Evolutionary conservation across 2,797 vertebrate species (phyloP), one percentile per base, ranked within the genome.

Genomic region (Lacerta agilis): DNA sequence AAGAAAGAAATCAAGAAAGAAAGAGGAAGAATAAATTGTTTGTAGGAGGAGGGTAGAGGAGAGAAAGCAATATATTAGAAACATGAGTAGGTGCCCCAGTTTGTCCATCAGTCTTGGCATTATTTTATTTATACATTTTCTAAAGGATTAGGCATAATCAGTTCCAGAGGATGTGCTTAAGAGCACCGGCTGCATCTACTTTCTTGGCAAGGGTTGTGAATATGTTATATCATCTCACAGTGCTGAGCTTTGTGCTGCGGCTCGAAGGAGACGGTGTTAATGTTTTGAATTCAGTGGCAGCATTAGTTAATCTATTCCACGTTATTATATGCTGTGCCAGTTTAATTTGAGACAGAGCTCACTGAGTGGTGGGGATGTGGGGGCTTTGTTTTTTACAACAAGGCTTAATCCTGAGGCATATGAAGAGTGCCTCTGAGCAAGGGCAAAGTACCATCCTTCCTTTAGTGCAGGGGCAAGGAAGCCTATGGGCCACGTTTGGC

Each of bases 121-220:
- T 86, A 43, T 92, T 95, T 95, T 94, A 94, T 96, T 96, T 92
- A 95, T 96, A 95, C 79, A 86, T 96, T 94, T 97, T 96, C 93
- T 91, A 92, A 95, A 94, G 92, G 93, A 95, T 96, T 94, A 96
- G 6, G 79, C 91, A 85, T 95, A 96, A 97, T 96, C 95, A 95
- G 86, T 97, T 97, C 97, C 97, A 97, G 96, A 97, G 94, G 93
- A 95, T 90, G 66, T 94, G 89, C 93, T 93, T 82, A 87, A 86
- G 90, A 94, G 67, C 90, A 94, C 25, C 92, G 95, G 95, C 95
- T 94, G 91, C 45, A 0, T 95, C 93, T 94, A 90, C 92, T 94
- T 95, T 96, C 95, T 96, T 95, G 96, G 96, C 96, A 95, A 94
- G 89, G 69, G 5, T 45, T 91, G 92, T 8, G 86, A 94, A 93